Percentiles rank a stretch among this genome's conserved stretches.
phyloP scores from a whole-genome alignment of 2,888 invertebrate species.

The Heliconius erato region DNA sequence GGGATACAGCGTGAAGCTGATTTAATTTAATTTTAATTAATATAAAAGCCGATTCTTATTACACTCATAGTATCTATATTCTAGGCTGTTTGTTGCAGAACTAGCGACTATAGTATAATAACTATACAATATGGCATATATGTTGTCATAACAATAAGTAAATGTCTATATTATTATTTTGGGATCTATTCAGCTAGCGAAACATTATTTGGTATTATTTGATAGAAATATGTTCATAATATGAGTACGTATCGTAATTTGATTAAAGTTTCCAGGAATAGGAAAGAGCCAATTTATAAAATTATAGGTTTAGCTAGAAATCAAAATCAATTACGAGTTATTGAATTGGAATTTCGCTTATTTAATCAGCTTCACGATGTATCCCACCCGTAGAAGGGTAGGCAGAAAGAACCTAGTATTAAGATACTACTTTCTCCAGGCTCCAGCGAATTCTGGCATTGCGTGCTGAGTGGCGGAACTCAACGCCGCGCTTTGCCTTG shows the following conservation, averaged over 20 bases:
- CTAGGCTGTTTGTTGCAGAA: constrained; percentile 44
- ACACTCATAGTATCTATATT: background rate
- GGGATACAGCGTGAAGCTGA: too few relatives aligned
- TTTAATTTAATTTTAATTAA: too few relatives aligned
- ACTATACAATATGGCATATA: constrained; percentile 25
- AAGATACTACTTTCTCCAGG: too few relatives aligned
- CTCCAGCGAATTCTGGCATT: too few relatives aligned
- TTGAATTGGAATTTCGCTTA: too few relatives aligned
- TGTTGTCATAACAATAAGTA: constrained; percentile 19
- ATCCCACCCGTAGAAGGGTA: too few relatives aligned
- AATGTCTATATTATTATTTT: constrained; percentile 13
- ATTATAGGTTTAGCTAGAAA: background rate
- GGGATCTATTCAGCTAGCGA: background rate
- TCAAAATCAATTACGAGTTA: background rate
- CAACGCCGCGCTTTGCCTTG: too few relatives aligned
- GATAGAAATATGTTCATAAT: constrained; percentile 7
- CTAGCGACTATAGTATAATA: constrained; percentile 46
- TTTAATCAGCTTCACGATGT: too few relatives aligned
- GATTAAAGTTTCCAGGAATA: background rate
- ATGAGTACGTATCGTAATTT: background rate
- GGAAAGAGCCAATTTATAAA: background rate
- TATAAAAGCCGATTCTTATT: background rate
- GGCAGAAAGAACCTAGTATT: too few relatives aligned
- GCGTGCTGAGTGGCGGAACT: too few relatives aligned
- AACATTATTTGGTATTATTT: constrained; percentile 16